Conservation (phyloP, 2,888 invertebrate genomes). For the Polydesmus complanatus region DNA sequence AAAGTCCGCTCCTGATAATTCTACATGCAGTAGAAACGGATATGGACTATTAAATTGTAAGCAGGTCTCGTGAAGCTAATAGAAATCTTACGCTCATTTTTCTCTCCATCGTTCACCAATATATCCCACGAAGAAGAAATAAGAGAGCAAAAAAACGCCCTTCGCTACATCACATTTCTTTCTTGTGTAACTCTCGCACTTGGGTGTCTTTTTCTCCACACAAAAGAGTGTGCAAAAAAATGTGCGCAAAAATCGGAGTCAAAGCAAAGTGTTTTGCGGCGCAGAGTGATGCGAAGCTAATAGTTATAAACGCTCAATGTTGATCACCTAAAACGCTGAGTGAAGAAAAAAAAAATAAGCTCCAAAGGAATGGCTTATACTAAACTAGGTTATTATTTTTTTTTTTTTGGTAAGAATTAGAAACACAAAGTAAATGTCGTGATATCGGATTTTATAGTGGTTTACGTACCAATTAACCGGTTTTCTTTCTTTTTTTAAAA, state of each 20-base stretch:
- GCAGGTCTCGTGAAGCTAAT: not conserved
- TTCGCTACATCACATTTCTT: not conserved
- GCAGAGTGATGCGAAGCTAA: not conserved
- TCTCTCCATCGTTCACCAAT: not conserved
- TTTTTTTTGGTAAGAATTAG: too few species aligned
- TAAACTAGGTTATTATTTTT: too few species aligned
- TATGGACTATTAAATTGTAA: not conserved
- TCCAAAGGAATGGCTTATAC: too few species aligned
- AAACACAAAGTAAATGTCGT: too few species aligned
- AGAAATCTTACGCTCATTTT: not conserved
- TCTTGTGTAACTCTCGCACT: not conserved
- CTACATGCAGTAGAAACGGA: not conserved
- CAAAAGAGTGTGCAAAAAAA: not conserved
- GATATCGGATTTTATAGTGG: too few species aligned
- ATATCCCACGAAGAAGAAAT: not conserved
- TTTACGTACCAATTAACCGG: too few species aligned
- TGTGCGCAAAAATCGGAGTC: not conserved
- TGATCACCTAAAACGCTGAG: not conserved
- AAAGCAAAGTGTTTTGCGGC: not conserved
- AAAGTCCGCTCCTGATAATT: too few species aligned
- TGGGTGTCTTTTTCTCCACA: not conserved
- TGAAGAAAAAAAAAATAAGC: too few species aligned
- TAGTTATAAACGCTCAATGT: not conserved
- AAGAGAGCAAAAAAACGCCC: not conserved
- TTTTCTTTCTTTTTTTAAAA: too few species aligned